phyloP scores from a whole-genome alignment of 2,888 invertebrate species.

The Aporophyla nigra region DNA sequence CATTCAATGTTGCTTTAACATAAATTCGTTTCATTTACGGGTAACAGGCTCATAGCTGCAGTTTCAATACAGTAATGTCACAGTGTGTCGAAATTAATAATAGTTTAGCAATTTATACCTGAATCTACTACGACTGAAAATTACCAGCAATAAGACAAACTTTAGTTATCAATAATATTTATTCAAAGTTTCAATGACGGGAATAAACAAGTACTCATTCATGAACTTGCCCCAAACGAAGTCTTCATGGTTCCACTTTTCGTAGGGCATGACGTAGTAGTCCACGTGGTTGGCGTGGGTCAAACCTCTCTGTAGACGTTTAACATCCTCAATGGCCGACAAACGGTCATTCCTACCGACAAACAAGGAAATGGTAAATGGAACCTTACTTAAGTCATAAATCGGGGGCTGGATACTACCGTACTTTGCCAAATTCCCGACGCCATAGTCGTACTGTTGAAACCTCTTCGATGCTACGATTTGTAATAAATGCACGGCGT shows the following conservation, averaged over 20 bases:
- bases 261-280: conserved; percentile 11
- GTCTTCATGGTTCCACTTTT: conserved; percentile 30
- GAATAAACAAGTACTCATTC: neutral
- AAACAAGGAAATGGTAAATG: conserved; percentile 11
- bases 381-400: conserved; percentile 27
- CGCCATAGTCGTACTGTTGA: conserved; percentile 20
- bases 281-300: neutral
- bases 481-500: conserved; percentile 27
- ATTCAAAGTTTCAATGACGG: conserved; percentile 1
- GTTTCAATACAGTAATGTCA: neutral
- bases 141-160: neutral
- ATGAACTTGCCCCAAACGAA: conserved; percentile 20
- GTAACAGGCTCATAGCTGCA: neutral
- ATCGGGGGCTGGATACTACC: conserved; percentile 1
- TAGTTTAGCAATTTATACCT: neutral
- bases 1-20: neutral
- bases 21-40: neutral
- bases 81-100: neutral
- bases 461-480: conserved; percentile 5
- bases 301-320: neutral
- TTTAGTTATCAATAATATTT: conserved; percentile 1
- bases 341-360: conserved; percentile 34
- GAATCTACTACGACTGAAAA: neutral
- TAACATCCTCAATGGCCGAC: conserved; percentile 20
- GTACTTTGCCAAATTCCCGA: conserved; percentile 13